Conservation (phyloP, 2,113 vertebrate species). For the Sorex araneus region DNA sequence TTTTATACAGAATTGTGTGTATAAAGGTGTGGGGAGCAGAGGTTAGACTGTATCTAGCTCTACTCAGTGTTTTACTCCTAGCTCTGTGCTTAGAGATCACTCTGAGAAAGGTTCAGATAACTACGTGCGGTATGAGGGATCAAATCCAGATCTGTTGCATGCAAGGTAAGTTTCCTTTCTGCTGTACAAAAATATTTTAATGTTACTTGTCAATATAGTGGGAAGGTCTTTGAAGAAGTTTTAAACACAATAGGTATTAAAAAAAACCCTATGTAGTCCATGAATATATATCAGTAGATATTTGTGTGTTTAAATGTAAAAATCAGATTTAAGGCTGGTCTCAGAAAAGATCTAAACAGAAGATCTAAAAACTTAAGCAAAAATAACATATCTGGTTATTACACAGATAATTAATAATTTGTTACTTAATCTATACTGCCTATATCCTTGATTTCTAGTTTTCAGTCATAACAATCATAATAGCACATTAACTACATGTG, state of each 20-base stretch:
- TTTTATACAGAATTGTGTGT: not conserved
- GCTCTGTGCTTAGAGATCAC: no score
- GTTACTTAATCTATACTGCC: not conserved
- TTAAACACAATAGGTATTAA: constrained; percentile 28
- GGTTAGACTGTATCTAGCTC: no score
- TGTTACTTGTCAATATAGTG: constrained; percentile 20
- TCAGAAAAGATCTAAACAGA: not conserved
- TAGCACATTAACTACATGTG: not conserved
- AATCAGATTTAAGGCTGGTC: not conserved
- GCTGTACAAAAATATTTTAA: constrained; percentile 26
- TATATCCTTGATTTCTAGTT: not conserved
- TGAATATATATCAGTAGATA: not conserved
- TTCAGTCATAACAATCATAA: not conserved
- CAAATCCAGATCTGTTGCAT: no score
- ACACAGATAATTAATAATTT: not conserved
- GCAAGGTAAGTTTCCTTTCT: no score
- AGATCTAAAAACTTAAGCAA: not conserved
- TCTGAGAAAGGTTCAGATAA: no score
- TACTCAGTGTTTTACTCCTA: no score
- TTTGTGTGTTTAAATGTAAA: constrained; percentile 39
- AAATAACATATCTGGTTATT: not conserved
- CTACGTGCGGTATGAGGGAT: no score
- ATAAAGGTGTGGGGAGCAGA: no score
- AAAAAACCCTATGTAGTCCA: not conserved
- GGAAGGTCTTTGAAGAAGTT: not conserved